phyloP scores from a whole-genome alignment of 2,888 invertebrate species.

The Mesochorus sp. region DNA sequence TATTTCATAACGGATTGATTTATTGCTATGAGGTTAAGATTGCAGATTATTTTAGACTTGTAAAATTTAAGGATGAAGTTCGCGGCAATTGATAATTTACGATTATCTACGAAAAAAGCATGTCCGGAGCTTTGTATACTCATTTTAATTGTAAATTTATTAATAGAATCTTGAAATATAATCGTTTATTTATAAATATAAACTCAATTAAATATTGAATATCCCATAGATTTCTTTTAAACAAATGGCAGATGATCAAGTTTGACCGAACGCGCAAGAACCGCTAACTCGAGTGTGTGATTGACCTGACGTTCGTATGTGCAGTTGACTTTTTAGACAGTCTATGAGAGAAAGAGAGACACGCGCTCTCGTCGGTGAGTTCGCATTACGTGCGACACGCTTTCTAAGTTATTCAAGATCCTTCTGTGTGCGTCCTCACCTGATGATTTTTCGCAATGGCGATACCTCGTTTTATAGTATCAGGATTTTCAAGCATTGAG shows the following conservation, averaged over 20 bases:
- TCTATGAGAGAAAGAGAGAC: slow-evolving; percentile 14
- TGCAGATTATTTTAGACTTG: too few species aligned
- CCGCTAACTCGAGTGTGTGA: slow-evolving; percentile 47
- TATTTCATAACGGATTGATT: too few species aligned
- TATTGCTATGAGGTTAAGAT: too few species aligned
- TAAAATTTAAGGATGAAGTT: too few species aligned
- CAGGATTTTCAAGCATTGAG: not conserved
- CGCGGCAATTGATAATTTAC: too few species aligned
- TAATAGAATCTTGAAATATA: not conserved
- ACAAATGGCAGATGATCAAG: slow-evolving; percentile 3
- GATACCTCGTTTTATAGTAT: not conserved
- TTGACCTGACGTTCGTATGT: not conserved
- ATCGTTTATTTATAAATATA: not conserved
- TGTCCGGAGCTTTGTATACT: too few species aligned
- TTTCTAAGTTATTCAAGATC: slow-evolving; percentile 47
- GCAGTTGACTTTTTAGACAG: slow-evolving; percentile 18
- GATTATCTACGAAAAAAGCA: too few species aligned
- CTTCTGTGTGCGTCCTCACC: slow-evolving; percentile 16
- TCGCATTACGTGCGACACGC: slow-evolving; percentile 24
- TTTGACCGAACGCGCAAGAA: slow-evolving; percentile 11
- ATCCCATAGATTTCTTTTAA: not conserved
- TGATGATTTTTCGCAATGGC: not conserved
- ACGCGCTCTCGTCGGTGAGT: slow-evolving; percentile 21
- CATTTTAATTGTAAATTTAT: too few species aligned
- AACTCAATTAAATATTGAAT: not conserved